Evolutionary conservation across 2,888 invertebrate genomes (phyloP).

Genomic region (Acanthosepion esculentum): DNA sequence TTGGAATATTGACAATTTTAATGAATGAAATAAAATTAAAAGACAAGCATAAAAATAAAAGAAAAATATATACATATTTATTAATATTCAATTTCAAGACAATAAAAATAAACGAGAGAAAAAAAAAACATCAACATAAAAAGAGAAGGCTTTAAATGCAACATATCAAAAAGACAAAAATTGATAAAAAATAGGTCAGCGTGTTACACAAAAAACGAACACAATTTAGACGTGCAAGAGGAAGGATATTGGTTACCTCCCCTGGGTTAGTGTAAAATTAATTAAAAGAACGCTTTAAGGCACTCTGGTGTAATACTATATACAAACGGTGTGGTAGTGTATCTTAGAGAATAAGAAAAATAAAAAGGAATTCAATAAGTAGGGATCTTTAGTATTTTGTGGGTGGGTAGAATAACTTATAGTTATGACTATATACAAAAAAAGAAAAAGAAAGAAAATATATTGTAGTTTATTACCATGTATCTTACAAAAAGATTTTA

Average conservation of each 20-base stretch:
- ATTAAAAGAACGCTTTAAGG: background rate
- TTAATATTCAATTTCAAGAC: background rate
- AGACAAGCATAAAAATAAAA: background rate
- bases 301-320: background rate
- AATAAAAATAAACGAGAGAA: background rate
- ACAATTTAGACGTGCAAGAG: background rate
- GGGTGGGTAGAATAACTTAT: background rate
- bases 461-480: background rate
- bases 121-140: background rate
- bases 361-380: background rate
- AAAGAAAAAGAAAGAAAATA: background rate
- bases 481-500: background rate
- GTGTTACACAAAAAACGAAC: background rate
- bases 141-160: background rate
- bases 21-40: background rate
- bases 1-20: background rate
- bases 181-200: background rate
- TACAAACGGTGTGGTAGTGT: background rate
- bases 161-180: conserved; percentile 24
- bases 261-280: conserved; percentile 5
- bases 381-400: background rate
- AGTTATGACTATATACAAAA: background rate
- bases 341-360: background rate
- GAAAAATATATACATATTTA: background rate
- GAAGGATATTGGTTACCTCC: background rate